Percentiles rank a stretch among this genome's conserved stretches.
Conservation (phyloP, 2,888 invertebrate genomes). For the Agrenia bidenticulata region DNA sequence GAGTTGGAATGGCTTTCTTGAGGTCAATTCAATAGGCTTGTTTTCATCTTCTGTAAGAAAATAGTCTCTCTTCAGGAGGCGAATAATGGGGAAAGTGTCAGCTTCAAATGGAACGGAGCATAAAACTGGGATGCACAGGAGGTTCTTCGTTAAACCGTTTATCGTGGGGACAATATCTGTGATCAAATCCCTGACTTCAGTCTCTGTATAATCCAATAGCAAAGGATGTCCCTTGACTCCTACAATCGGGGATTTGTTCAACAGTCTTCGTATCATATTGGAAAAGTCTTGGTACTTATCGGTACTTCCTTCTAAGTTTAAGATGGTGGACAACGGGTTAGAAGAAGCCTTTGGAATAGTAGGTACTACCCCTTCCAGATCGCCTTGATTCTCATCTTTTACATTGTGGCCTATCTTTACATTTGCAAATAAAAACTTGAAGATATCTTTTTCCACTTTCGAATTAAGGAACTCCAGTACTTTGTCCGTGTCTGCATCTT, state of each 20-base stretch:
- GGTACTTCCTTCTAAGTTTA: background rate
- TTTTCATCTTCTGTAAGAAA: conserved; percentile 1
- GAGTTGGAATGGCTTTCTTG: conserved; percentile 16
- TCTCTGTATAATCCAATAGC: conserved; percentile 36
- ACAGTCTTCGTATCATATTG: conserved; percentile 24
- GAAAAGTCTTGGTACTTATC: conserved; percentile 25
- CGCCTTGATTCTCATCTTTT: background rate
- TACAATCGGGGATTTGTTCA: conserved; percentile 18
- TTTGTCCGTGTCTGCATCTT: conserved; percentile 47
- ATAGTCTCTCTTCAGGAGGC: conserved; percentile 27
- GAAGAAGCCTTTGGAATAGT: background rate
- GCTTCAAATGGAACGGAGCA: conserved; percentile 39
- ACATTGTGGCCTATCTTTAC: conserved; percentile 24
- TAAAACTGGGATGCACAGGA: conserved; percentile 44
- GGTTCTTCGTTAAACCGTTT: conserved; percentile 32
- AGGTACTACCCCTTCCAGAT: background rate
- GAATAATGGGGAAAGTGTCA: conserved; percentile 31
- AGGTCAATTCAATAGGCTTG: background rate
- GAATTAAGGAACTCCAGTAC: conserved; percentile 45
- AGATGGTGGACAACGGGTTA: background rate
- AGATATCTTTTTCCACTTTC: conserved; percentile 43
- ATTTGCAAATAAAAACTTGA: conserved; percentile 44
- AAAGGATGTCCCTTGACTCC: conserved; percentile 27
- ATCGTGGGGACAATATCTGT: conserved; percentile 38
- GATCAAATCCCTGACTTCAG: conserved; percentile 35